Evolutionary conservation across 2,113 vertebrate species (phyloP), one percentile per base, ranked within the genome.

Genomic region (Archilochus colubris): DNA sequence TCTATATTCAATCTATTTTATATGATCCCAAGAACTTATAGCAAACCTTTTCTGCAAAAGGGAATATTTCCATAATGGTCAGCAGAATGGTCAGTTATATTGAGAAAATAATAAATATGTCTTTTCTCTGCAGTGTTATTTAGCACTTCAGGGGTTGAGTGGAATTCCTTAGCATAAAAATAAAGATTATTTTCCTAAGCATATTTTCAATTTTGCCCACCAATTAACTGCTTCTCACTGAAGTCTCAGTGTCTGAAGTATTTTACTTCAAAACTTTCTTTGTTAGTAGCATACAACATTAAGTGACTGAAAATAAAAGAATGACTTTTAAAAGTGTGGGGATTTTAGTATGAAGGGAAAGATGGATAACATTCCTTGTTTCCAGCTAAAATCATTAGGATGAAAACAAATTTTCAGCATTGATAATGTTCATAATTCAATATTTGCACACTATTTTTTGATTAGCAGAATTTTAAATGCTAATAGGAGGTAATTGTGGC

Each of bases 321-420:
- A 55, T 59, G 13, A 2, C 2, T 90, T 80, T 62, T 50, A 72
- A 62, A 86, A 51, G 14, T 31, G 15, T 10, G 40, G 40, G 4
- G 10, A 31, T 18, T 84, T 69, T 59, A 54, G 27, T 23, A 83
- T 43, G 23, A 88, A 90, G 66, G 21, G 30, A 73, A 61, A 36
- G 40, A 82, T 9, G 28, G 18, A 73, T 55, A 67, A n/a, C 1
- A 6, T 53, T 88, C 36, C 28, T 58, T 74, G 18, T 67, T 90
- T 88, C 72, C 57, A 59, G 22, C 51, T 80, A 48, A 90, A 85
- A 59, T 81, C 2, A 78, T 86, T 95, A 81, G 25, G 30, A 70
- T 86, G 69, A 72, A 94, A 91, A 77, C 38, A 81, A 81, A 83
- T 92, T 95, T 89, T 89, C 74, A 76, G 30, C 58, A 51, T 59